Percentiles rank a stretch among this genome's conserved stretches.
Conservation (phyloP, 2,888 invertebrate genomes). For the Drosophila peninsularis region DNA sequence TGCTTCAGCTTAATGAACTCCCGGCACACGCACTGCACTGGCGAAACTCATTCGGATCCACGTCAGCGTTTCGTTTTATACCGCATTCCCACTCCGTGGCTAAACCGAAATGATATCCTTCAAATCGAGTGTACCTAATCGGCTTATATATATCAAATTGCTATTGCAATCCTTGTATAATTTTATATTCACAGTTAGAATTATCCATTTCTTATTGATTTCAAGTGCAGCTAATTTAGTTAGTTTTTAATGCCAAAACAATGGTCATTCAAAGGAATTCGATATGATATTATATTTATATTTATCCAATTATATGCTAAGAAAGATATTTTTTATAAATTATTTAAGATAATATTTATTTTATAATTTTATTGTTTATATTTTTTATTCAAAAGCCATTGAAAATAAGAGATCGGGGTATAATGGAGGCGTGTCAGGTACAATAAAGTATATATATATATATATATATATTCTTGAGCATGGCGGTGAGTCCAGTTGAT, state of each 20-base stretch:
- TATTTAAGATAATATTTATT: background rate
- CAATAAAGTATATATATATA: no score
- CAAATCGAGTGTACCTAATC: background rate
- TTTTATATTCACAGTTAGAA: background rate
- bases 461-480: no score
- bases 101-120: background rate
- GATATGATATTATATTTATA: no score
- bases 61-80: background rate
- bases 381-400: no score
- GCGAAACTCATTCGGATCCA: background rate
- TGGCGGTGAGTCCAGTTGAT: no score
- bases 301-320: background rate
- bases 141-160: background rate
- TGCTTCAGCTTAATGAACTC: background rate
- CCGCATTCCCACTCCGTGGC: background rate
- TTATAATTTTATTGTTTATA: no score
- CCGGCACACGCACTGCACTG: background rate
- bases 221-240: background rate
- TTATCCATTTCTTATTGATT: background rate
- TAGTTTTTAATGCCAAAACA: no score
- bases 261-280: no score
- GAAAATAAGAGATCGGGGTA: no score
- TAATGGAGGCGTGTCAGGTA: no score
- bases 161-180: background rate
- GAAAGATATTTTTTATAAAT: background rate